Percentiles rank a stretch among this genome's conserved stretches.
Conservation (phyloP, 2,113 vertebrate genomes). For the Cromileptes altivelis region DNA sequence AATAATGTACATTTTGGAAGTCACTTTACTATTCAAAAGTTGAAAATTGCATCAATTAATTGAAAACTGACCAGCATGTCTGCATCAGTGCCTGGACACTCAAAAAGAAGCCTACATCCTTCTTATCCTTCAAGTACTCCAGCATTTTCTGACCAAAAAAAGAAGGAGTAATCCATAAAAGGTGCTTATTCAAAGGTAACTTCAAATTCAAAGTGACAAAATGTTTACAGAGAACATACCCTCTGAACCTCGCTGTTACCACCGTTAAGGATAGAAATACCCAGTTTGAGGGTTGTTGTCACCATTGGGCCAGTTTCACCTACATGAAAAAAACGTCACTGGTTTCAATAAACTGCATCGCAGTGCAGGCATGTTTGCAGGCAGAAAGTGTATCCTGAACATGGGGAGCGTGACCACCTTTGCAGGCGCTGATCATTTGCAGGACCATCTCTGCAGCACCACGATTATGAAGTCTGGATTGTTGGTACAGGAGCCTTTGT, state of each 20-base stretch:
- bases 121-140: slow-evolving; percentile 96
- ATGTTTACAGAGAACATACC: slow-evolving; percentile 75
- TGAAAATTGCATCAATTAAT: background rate
- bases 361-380: background rate
- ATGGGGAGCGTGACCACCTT: slow-evolving; percentile 81
- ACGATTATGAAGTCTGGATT: slow-evolving; percentile 91
- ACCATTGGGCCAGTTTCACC: slow-evolving; percentile 95
- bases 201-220: background rate
- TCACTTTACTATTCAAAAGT: background rate
- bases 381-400: background rate
- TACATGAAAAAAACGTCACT: slow-evolving; percentile 53
- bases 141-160: slow-evolving; percentile 91
- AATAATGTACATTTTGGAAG: background rate
- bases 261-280: slow-evolving; percentile 95
- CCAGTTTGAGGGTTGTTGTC: slow-evolving; percentile 93
- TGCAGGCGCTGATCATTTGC: slow-evolving; percentile 97
- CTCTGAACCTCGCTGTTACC: slow-evolving; percentile 93
- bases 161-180: background rate
- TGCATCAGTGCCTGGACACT: slow-evolving; percentile 94
- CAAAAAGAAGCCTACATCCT: slow-evolving; percentile 95
- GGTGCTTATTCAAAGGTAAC: background rate
- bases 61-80: slow-evolving; percentile 89
- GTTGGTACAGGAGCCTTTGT: slow-evolving; percentile 93
- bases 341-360: background rate
- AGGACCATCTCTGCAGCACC: slow-evolving; percentile 95